A percentile compares a stretch with the other conserved stretches of the same genome.
These are phyloP conservation scores for Lamprologus ornatipinnis DNA, from an alignment of 2,113 vertebrate genomes.

Conservation along the genomic window DNA sequence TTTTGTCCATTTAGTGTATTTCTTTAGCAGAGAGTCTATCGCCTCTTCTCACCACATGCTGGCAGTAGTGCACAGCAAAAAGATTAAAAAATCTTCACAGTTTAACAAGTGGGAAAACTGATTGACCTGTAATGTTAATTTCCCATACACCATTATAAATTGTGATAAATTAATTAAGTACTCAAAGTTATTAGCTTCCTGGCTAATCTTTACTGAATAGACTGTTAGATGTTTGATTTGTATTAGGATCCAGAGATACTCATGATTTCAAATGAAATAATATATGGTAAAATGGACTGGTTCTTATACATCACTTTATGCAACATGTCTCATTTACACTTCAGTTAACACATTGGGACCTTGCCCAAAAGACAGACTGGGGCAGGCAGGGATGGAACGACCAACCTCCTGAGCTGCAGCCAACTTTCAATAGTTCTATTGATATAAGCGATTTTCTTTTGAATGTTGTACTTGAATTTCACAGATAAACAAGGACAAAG, in stretches of 20 bases:
- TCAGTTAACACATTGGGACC: neutral
- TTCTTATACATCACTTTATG: neutral
- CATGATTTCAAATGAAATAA: neutral
- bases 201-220: neutral
- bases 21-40: neutral
- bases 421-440: neutral
- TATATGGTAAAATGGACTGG: neutral
- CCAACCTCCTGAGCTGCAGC: neutral
- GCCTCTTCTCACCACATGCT: slow-evolving; percentile 31
- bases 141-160: neutral
- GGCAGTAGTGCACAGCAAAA: slow-evolving; percentile 34
- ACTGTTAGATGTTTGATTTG: neutral
- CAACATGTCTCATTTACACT: neutral
- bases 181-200: neutral
- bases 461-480: neutral
- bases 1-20: neutral
- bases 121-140: neutral
- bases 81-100: neutral
- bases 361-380: neutral
- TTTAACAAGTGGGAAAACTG: neutral
- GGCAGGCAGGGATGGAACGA: neutral
- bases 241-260: neutral
- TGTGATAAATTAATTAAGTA: neutral
- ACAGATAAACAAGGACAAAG: neutral
- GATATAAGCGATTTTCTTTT: neutral